Evolutionary conservation across 2,113 vertebrate genomes (phyloP).

Genomic region (Zosterops hypoxanthus): DNA sequence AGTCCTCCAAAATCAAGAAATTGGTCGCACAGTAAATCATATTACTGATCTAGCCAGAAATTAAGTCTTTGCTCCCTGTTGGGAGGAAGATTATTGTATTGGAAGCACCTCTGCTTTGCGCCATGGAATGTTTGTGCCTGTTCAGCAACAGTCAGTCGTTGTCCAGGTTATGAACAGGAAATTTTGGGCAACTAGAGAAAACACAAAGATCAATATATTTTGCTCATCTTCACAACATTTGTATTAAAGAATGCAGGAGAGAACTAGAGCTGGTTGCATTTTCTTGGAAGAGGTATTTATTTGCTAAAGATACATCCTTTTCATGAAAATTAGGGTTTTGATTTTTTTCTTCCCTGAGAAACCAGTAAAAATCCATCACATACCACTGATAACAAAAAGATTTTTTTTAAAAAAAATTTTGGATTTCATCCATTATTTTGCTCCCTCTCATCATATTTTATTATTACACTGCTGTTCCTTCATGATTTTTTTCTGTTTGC

Average conservation of each 20-base stretch:
- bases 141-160: accelerated
- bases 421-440: background rate
- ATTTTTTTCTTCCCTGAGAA: background rate
- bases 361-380: background rate
- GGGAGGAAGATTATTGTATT: background rate
- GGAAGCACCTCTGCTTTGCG: background rate
- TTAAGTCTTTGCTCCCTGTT: background rate
- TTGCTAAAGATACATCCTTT: background rate
- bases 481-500: background rate
- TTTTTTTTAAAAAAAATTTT: background rate
- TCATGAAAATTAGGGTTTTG: background rate
- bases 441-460: background rate
- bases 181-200: background rate
- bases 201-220: background rate
- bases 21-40: background rate
- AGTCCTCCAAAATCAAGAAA: background rate
- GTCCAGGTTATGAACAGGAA: background rate
- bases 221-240: background rate
- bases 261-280: background rate
- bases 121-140: accelerated
- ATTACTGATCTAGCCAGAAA: background rate
- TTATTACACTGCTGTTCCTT: background rate
- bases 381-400: background rate
- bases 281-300: background rate
- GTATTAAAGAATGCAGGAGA: background rate